phyloP scores from a whole-genome alignment of 2,113 vertebrate species.

The Lethenteron camtschaticum region DNA sequence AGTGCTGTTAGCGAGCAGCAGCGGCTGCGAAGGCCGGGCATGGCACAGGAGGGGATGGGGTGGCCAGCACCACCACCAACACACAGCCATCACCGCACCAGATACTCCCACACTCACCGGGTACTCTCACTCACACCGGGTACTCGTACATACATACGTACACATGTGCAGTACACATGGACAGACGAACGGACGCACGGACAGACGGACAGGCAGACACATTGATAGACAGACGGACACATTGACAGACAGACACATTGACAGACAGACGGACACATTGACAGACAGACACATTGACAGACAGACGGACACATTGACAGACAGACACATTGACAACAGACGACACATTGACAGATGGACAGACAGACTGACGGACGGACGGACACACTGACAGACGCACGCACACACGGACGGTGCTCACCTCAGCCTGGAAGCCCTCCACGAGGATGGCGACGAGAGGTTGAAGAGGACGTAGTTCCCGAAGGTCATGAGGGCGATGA shows the following conservation, averaged over 20 bases:
- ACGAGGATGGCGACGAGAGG: slow-evolving; percentile 88
- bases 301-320: background rate
- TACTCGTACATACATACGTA: background rate
- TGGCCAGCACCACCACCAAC: no score
- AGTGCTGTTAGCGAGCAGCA: no score
- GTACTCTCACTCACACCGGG: background rate
- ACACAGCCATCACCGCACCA: background rate
- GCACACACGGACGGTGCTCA: slow-evolving; percentile 16
- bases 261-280: background rate
- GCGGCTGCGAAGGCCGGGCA: no score
- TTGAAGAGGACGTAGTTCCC: slow-evolving; percentile 97
- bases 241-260: background rate
- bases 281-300: background rate
- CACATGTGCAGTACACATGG: background rate
- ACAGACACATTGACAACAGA: background rate
- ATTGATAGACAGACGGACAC: background rate
- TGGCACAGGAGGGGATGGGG: no score
- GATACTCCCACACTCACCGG: background rate
- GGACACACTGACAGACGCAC: background rate
- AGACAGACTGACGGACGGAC: background rate
- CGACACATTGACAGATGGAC: background rate
- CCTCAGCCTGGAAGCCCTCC: slow-evolving; percentile 96
- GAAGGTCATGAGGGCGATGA: slow-evolving; percentile 92
- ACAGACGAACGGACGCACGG: background rate
- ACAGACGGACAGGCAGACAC: background rate